These are phyloP conservation scores for Cairina moschata DNA, from an alignment of 2,113 vertebrate genomes.

Conservation along the genomic window DNA sequence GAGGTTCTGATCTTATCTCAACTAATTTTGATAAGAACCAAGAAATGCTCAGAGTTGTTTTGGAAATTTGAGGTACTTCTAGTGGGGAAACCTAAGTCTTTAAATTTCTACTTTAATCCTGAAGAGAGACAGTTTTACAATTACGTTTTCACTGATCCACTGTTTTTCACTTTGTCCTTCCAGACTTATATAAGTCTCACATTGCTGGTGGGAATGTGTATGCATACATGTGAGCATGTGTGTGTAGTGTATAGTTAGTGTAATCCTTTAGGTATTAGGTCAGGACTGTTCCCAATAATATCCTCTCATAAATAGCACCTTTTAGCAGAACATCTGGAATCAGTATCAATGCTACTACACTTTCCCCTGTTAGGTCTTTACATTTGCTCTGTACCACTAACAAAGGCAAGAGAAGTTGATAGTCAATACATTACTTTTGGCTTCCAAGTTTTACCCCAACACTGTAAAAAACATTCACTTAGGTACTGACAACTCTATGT, in stretches of 20 bases:
- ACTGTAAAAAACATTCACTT: neutral
- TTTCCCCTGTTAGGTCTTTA: constrained; percentile 11
- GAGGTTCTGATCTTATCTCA: neutral
- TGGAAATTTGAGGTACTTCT: neutral
- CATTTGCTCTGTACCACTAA: neutral
- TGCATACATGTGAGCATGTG: neutral
- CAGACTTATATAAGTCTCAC: constrained; percentile 23
- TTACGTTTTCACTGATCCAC: neutral
- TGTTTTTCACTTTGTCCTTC: constrained; percentile 10
- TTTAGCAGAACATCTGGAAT: constrained; percentile 73
- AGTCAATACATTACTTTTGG: neutral
- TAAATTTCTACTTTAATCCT: neutral
- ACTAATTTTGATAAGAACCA: neutral
- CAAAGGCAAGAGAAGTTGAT: constrained; percentile 9
- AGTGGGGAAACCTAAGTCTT: neutral
- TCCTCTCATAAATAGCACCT: constrained; percentile 55
- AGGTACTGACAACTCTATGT: neutral
- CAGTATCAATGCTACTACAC: constrained; percentile 42
- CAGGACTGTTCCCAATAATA: constrained; percentile 49
- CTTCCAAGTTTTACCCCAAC: neutral
- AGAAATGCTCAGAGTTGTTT: neutral
- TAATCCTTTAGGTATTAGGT: constrained; percentile 38
- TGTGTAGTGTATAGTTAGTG: neutral
- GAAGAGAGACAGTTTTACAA: constrained; percentile 3
- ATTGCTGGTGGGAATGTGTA: neutral